phyloP scores from a whole-genome alignment of 2,797 vertebrate species.

The Lepilemur ruficaudatus region DNA sequence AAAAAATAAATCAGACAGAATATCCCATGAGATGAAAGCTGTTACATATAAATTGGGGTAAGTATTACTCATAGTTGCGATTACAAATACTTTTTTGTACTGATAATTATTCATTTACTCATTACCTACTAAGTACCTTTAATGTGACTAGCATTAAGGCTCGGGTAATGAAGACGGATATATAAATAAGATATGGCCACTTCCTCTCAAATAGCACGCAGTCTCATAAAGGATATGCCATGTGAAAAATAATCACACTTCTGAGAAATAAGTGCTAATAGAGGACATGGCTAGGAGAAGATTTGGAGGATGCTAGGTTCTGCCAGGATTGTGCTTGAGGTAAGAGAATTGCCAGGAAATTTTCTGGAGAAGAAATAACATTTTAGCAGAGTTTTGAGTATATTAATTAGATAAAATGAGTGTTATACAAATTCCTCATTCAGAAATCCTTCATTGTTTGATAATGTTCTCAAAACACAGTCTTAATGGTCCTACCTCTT shows the following conservation, averaged over 20 bases:
- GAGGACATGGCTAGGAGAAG: neutral
- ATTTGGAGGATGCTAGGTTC: neutral
- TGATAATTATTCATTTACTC: neutral
- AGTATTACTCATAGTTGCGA: neutral
- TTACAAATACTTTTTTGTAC: neutral
- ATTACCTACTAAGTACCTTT: neutral
- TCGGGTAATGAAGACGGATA: neutral
- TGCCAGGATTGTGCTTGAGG: neutral
- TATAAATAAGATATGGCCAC: neutral
- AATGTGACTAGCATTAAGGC: neutral
- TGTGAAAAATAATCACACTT: neutral
- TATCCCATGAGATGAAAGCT: neutral
- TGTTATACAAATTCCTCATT: neutral
- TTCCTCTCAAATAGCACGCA: neutral
- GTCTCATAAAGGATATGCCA: neutral
- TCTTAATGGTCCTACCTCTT: neutral
- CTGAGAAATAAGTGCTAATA: neutral
- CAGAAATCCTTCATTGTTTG: neutral
- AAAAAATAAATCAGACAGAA: neutral
- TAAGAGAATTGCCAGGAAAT: neutral
- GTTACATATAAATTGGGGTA: neutral
- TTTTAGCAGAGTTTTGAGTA: conserved; percentile 31
- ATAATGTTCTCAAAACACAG: neutral
- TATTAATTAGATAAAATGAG: neutral
- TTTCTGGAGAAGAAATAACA: neutral